Conservation (phyloP, 2,888 invertebrate species). For the Elaeidobius kamerunicus region DNA sequence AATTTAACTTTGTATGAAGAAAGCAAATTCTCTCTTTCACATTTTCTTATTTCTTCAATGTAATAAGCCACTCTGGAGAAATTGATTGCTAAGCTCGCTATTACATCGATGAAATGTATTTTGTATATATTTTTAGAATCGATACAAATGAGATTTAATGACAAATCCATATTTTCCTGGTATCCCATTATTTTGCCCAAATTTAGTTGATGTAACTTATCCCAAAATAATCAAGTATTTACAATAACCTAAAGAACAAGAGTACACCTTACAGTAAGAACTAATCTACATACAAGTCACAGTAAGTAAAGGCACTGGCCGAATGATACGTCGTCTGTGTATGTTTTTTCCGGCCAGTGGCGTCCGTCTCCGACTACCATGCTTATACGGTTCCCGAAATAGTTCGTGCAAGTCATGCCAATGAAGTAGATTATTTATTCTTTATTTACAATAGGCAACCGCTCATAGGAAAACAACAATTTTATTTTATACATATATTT, state of each 20-base stretch:
- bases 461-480: conserved; percentile 15
- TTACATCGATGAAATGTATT: too few species aligned
- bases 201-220: too few species aligned
- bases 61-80: too few species aligned
- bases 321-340: conserved; percentile 38
- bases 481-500: neutral
- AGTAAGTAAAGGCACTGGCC: conserved; percentile 32
- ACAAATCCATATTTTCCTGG: too few species aligned
- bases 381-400: conserved; percentile 15
- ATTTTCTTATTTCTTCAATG: too few species aligned
- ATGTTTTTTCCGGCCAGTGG: conserved; percentile 35
- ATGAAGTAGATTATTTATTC: conserved; percentile 21
- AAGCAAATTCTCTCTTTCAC: too few species aligned
- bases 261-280: neutral
- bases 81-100: too few species aligned
- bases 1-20: too few species aligned
- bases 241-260: neutral
- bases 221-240: neutral
- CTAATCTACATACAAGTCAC: conserved; percentile 20
- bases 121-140: neutral
- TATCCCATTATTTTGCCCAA: too few species aligned
- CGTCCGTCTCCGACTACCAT: conserved; percentile 33
- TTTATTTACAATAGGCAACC: conserved; percentile 23
- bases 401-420: conserved; percentile 39
- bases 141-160: neutral